Conservation (phyloP, 2,888 invertebrate genomes). For the Tolmerus cingulatus region DNA sequence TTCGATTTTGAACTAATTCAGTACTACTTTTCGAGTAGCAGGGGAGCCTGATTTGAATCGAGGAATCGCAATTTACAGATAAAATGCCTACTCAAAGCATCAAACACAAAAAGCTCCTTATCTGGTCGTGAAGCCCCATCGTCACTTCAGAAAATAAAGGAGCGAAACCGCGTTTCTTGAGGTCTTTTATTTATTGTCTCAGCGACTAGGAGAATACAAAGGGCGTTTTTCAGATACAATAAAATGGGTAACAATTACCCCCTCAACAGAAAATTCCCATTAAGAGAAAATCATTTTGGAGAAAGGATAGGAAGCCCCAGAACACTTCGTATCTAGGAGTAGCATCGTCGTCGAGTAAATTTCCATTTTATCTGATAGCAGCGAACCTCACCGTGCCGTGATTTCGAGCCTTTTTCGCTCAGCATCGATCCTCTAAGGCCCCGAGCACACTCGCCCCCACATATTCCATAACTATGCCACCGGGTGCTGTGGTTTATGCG, state of each 20-base stretch:
- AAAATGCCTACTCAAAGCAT: neutral
- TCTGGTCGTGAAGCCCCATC: neutral
- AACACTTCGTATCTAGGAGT: neutral
- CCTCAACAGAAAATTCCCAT: constrained; percentile 36
- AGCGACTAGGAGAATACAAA: constrained; percentile 25
- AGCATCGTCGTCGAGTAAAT: neutral
- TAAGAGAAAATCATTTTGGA: constrained; percentile 32
- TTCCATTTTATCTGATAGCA: constrained; percentile 39
- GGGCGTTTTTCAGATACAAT: constrained; percentile 30
- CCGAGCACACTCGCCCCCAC: neutral
- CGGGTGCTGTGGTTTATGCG: constrained; percentile 33
- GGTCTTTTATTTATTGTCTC: constrained; percentile 36
- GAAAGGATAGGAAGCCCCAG: neutral
- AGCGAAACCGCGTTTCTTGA: constrained; percentile 7
- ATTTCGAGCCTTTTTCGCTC: constrained; percentile 27
- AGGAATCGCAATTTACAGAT: constrained; percentile 1
- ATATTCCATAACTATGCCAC: neutral
- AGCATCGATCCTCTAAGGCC: neutral
- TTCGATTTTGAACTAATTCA: neutral
- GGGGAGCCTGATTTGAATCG: neutral
- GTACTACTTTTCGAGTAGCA: neutral
- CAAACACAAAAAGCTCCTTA: constrained; percentile 23
- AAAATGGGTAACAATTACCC: constrained; percentile 36
- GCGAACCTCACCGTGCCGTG: neutral
- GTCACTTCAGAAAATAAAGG: neutral